Evolutionary conservation across 2,797 vertebrate genomes (phyloP).

Genomic region (Zonotrichia albicollis): DNA sequence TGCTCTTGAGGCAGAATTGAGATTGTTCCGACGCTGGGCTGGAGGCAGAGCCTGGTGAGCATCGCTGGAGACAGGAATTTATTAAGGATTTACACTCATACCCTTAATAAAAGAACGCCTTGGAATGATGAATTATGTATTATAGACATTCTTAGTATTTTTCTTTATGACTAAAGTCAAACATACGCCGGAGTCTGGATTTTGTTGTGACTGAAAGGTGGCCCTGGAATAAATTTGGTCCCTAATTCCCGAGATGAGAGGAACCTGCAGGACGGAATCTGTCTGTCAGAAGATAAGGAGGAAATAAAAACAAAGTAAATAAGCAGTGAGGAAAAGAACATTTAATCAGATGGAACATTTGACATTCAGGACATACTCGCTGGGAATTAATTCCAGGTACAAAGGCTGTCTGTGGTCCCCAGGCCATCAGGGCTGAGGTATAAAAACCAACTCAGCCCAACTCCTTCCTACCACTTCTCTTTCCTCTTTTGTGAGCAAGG

Average conservation of each 20-base stretch:
- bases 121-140: neutral
- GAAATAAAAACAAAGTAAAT: conserved; percentile 15
- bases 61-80: neutral
- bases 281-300: conserved; percentile 36
- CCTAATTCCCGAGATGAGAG: conserved; percentile 1
- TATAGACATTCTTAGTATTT: neutral
- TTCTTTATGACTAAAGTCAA: conserved; percentile 5
- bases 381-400: conserved; percentile 11
- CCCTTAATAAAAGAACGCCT: neutral
- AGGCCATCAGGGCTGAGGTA: neutral
- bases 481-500: conserved; percentile 28
- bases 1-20: neutral
- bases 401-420: conserved; percentile 55
- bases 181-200: neutral
- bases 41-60: neutral
- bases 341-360: conserved; percentile 1
- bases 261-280: neutral
- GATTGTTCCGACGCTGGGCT: neutral
- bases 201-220: neutral
- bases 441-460: conserved; percentile 27
- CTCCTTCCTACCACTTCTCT: conserved; percentile 2
- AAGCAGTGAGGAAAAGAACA: neutral
- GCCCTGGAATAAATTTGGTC: neutral
- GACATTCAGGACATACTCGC: neutral
- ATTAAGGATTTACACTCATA: neutral